phyloP scores from a whole-genome alignment of 2,797 vertebrate genomes.

The Xenentodon cancila region DNA sequence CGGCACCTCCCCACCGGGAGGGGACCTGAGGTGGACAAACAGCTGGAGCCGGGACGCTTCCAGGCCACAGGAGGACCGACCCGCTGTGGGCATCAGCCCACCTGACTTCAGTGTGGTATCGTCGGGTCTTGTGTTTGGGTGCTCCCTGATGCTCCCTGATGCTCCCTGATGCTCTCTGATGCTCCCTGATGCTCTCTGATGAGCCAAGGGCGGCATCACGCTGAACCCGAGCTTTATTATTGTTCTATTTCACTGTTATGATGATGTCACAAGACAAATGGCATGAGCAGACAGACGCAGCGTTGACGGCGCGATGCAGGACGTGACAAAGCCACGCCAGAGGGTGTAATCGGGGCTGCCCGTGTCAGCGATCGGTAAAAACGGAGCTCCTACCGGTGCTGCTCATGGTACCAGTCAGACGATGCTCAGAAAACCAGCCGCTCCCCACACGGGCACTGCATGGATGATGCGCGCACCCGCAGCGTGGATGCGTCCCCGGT shows the following conservation, averaged over 20 bases:
- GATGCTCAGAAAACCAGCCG: slow-evolving; percentile 55
- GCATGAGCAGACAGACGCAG: slow-evolving; percentile 2
- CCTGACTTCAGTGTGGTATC: slow-evolving; percentile 15
- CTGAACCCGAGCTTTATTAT: no score
- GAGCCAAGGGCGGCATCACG: no score
- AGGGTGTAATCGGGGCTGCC: no score
- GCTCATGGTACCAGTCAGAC: slow-evolving; percentile 77
- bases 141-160: no score
- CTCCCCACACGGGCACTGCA: slow-evolving; percentile 56
- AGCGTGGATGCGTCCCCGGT: neutral
- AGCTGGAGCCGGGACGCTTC: neutral
- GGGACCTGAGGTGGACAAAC: slow-evolving; percentile 22
- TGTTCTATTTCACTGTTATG: neutral
- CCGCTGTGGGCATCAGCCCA: no score
- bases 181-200: no score
- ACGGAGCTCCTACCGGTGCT: slow-evolving; percentile 76
- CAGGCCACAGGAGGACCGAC: no score
- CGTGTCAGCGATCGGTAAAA: no score
- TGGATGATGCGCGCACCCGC: slow-evolving; percentile 51
- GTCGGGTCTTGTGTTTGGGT: neutral
- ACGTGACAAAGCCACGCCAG: no score
- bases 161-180: no score
- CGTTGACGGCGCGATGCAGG: neutral
- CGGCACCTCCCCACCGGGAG: slow-evolving; percentile 25
- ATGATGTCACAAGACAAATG: neutral